phyloP scores from a whole-genome alignment of 2,797 vertebrate genomes.

The Molossus alvarezi region DNA sequence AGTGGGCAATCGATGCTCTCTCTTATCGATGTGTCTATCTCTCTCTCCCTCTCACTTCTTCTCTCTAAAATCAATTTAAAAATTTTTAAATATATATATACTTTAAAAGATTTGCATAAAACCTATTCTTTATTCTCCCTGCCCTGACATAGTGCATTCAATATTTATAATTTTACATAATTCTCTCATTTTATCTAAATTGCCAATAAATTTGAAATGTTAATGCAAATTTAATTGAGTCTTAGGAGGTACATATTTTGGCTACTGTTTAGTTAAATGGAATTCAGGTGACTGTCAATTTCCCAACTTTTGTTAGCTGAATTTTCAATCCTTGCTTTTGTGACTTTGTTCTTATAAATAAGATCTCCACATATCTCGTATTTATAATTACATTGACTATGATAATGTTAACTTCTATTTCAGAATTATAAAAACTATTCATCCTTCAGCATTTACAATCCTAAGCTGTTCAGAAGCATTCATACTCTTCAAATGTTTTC shows the following conservation, averaged over 20 bases:
- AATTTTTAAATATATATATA: background rate
- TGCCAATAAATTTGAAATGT: constrained; percentile 43
- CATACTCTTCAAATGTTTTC: constrained; percentile 30
- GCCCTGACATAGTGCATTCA: background rate
- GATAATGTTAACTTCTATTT: background rate
- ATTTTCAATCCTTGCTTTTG: constrained; percentile 20
- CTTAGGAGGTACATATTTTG: background rate
- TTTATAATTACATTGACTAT: background rate
- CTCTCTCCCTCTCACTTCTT: too few species aligned
- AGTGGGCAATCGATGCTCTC: too few species aligned
- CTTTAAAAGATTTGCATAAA: background rate
- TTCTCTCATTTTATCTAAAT: background rate
- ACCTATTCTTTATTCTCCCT: background rate
- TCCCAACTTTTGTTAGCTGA: background rate
- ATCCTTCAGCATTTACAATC: background rate
- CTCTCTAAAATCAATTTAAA: too few species aligned
- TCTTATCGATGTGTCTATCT: too few species aligned
- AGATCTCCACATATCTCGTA: constrained; percentile 5
- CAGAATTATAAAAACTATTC: background rate
- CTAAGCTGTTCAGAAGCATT: background rate
- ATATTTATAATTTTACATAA: background rate
- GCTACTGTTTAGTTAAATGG: background rate
- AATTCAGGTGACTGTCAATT: background rate
- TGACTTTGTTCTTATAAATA: constrained; percentile 39
- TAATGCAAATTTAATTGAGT: constrained; percentile 12